phyloP scores from a whole-genome alignment of 2,797 vertebrate genomes.

The Melanotaenia nigrans region DNA sequence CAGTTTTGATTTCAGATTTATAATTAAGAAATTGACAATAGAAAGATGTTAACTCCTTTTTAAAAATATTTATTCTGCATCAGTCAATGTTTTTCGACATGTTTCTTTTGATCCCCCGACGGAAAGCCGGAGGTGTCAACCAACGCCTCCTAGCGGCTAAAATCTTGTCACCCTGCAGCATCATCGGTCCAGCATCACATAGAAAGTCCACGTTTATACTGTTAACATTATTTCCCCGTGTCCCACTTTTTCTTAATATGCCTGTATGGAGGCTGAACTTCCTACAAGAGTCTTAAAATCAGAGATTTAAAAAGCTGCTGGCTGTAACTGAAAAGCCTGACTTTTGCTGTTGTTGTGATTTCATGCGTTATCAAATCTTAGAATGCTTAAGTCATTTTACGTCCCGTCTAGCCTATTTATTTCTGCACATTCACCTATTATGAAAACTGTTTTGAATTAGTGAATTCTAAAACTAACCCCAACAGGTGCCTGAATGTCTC shows the following conservation, averaged over 20 bases:
- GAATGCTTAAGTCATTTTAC: too few species aligned
- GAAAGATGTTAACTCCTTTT: neutral
- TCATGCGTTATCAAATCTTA: neutral
- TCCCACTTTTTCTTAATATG: neutral
- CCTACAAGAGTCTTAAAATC: neutral
- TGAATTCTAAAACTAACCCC: neutral
- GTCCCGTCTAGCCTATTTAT: neutral
- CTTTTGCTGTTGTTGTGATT: neutral
- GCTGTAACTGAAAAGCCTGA: neutral
- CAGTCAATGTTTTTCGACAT: neutral
- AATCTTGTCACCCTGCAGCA: constrained; percentile 18
- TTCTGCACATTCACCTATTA: neutral
- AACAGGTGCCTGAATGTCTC: neutral
- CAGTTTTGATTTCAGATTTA: neutral
- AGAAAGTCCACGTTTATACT: neutral
- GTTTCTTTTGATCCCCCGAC: constrained; percentile 13
- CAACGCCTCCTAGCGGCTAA: constrained; percentile 74
- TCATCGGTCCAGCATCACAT: constrained; percentile 25
- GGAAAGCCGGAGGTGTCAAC: constrained; percentile 33
- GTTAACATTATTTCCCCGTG: neutral
- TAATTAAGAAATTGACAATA: neutral
- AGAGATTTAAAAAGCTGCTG: constrained; percentile 1
- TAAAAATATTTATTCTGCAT: neutral
- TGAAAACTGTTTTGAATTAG: neutral
- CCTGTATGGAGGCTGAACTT: neutral